Conservation (phyloP, 2,113 vertebrate species). For the Dicerorhinus sumatrensis region DNA sequence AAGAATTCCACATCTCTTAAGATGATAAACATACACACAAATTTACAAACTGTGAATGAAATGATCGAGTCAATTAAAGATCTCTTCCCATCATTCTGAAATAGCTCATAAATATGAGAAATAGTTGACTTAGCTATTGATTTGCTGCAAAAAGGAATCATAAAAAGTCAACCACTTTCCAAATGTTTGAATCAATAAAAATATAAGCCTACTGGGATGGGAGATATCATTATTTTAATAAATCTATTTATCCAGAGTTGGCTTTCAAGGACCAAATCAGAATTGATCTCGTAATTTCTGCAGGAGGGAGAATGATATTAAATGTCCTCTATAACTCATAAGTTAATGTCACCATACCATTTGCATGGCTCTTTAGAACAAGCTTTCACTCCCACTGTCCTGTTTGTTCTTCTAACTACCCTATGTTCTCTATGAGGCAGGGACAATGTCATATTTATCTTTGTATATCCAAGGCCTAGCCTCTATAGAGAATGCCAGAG, state of each 20-base stretch:
- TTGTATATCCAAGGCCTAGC: not conserved
- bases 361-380: not conserved
- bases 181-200: conserved; percentile 50
- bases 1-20: conserved; percentile 42
- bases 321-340: not conserved
- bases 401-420: not conserved
- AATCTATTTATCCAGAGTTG: not conserved
- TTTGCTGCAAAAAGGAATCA: conserved; percentile 17
- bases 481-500: not conserved
- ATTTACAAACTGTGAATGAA: conserved; percentile 21
- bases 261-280: conserved; percentile 30
- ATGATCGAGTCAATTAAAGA: not conserved
- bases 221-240: not conserved
- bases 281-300: conserved; percentile 7
- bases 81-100: not conserved
- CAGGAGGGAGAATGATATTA: not conserved
- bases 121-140: not conserved
- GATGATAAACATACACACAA: not conserved
- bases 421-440: not conserved
- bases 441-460: not conserved
- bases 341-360: not conserved
- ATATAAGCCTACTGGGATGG: not conserved
- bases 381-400: not conserved
- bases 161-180: conserved; percentile 31
- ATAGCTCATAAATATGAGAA: not conserved